Base-by-base conservation (phyloP, 2,888 invertebrate genomes). In the Brachyopa scutellaris region DNA sequence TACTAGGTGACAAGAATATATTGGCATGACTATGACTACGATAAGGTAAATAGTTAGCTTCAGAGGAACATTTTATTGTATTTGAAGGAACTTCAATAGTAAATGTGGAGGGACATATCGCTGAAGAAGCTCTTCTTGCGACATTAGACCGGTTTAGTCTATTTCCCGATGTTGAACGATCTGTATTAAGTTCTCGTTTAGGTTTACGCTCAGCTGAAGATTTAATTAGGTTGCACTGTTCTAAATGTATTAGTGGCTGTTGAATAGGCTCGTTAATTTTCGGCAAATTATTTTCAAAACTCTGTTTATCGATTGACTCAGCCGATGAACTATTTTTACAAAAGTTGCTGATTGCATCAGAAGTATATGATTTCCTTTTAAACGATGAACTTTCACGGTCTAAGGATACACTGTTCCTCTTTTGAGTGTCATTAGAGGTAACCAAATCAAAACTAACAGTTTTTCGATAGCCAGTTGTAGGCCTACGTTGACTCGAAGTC, bases 371-470 rank as follows among this genome's bases (percentile, higher is more conserved):
- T 83, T 89, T 89, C 8, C 87, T 87, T 84, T 88, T 87, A 33
- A 70, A 53, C 2, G 11, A 11, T 45, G 55, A 15, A 11, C 9
- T 62, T 31, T 57, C 61, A 9, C 45, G 38, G 15, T 57, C 59
- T 38, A 51, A 21, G 6, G 51, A 51, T 29, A 55, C 38, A 61
- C 47, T 57, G 36, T 40, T 84, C 31, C 11, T 59, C 66, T 79
- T 76, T 17, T 73, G 79, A 8, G 59, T 73, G 7, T 84, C 78
- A 31, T 69, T 61, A 31, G 72, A 42, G 3, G 85, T 84, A 13
- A 88, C 88, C 55, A 90, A 85, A 85, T 90, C 90, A 80, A 90
- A 90, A 82, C 90, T 90, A 38, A 90, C 90, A 7, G 90, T 90
- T 79, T 90, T 90, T 0, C 90, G 87, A 74, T 86, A 88, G 23